phyloP scores from a whole-genome alignment of 2,797 vertebrate species.

The Gymnocypris eckloni region DNA sequence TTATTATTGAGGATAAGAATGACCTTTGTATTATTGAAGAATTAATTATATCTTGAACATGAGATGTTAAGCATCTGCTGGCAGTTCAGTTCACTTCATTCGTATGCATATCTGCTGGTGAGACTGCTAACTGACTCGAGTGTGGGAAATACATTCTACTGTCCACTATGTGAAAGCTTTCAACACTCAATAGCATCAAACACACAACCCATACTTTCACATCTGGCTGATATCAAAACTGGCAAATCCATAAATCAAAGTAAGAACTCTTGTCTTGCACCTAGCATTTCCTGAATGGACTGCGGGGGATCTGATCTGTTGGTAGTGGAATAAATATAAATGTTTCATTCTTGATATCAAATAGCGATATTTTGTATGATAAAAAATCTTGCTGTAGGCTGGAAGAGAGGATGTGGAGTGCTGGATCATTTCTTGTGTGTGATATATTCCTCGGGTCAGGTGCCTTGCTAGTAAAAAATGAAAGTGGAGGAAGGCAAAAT shows the following conservation, averaged over 20 bases:
- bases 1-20: too few relatives aligned
- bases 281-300: neutral
- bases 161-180: neutral
- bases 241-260: constrained; percentile 8
- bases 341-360: constrained; percentile 3
- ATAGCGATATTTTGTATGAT: constrained; percentile 9
- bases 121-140: neutral
- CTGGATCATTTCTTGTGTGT: neutral
- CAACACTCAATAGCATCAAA: neutral
- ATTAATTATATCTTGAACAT: neutral
- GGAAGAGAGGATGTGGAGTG: neutral
- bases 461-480: constrained; percentile 1
- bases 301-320: neutral
- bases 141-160: neutral
- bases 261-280: neutral
- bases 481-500: constrained; percentile 3
- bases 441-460: constrained; percentile 21
- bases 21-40: neutral
- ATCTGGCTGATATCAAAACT: neutral
- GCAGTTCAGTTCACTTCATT: neutral
- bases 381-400: neutral
- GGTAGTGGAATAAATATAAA: neutral
- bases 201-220: neutral
- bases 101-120: neutral
- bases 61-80: neutral